Percentiles rank a stretch among this genome's conserved stretches.
Evolutionary conservation across 2,797 vertebrate genomes (phyloP).

Genomic region (Momotus momota): DNA sequence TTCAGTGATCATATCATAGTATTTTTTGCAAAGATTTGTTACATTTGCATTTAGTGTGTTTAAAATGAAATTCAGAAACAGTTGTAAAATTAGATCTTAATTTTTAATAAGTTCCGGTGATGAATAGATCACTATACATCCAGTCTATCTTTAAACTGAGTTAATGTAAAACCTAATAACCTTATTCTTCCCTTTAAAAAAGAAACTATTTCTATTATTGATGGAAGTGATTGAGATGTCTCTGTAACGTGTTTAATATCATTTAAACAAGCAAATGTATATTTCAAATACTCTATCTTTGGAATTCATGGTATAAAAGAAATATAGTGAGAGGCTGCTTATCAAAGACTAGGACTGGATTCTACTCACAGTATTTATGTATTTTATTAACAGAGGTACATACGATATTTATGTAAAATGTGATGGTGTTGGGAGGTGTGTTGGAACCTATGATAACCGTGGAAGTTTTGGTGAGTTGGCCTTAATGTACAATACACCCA

Average conservation of each 20-base stretch:
- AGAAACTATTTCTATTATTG: background rate
- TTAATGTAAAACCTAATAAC: background rate
- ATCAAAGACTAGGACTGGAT: background rate
- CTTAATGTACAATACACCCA: slow-evolving; percentile 98
- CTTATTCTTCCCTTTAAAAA: background rate
- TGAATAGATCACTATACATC: background rate
- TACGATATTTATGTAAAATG: slow-evolving; percentile 93
- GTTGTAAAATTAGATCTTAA: background rate
- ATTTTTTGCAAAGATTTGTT: background rate
- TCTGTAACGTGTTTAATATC: background rate
- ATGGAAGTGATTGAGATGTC: background rate
- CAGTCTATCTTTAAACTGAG: background rate
- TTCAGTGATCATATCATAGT: background rate
- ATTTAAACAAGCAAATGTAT: background rate
- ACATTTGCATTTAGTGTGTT: background rate
- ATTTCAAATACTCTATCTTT: background rate
- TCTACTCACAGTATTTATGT: background rate
- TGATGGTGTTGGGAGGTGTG: slow-evolving; percentile 88
- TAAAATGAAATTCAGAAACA: background rate
- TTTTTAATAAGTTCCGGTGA: background rate
- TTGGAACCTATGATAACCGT: slow-evolving; percentile 94
- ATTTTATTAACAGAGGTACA: slow-evolving; percentile 85
- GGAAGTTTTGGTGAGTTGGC: slow-evolving; percentile 98
- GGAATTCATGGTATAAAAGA: background rate
- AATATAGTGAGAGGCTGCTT: background rate